A percentile compares a stretch with the other conserved stretches of the same genome.
Evolutionary conservation across 2,888 invertebrate species (phyloP).

Genomic region (Ferdinandea cuprea): DNA sequence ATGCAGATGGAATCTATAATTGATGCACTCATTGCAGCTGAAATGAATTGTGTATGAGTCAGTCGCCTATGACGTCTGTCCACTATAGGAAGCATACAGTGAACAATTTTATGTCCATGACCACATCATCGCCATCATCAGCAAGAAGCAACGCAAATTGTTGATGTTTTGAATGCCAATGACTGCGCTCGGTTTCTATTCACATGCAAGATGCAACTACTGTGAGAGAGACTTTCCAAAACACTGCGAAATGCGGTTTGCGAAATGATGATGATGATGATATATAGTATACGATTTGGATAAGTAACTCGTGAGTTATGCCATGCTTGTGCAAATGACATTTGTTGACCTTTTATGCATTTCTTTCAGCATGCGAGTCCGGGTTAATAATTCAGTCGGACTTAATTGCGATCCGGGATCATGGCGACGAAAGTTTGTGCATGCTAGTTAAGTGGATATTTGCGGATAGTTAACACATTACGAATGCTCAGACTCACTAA

Average conservation of each 20-base stretch:
- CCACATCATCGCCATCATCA: constrained; percentile 45
- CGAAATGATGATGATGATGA: constrained; percentile 2
- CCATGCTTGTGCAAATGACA: constrained; percentile 54
- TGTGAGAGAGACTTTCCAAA: constrained; percentile 27
- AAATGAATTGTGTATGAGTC: constrained; percentile 46
- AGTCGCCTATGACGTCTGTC: constrained; percentile 60
- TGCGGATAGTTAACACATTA: no score
- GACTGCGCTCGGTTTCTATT: constrained; percentile 40
- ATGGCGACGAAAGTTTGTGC: constrained; percentile 2
- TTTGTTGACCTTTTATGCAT: constrained; percentile 57
- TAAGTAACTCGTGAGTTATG: constrained; percentile 34
- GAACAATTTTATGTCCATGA: constrained; percentile 33
- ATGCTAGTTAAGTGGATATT: no score
- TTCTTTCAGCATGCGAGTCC: constrained; percentile 12
- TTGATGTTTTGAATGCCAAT: constrained; percentile 68
- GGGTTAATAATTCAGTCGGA: constrained; percentile 1
- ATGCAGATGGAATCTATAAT: constrained; percentile 66
- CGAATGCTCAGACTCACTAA: no score
- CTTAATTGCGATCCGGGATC: constrained; percentile 16
- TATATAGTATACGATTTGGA: constrained; percentile 32
- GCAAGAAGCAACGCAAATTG: constrained; percentile 34
- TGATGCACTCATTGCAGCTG: constrained; percentile 56
- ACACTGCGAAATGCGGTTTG: constrained; percentile 44
- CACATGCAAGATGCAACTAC: constrained; percentile 5
- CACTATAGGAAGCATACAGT: constrained; percentile 29